Evolutionary conservation across 2,113 vertebrate species (phyloP), one percentile per base, ranked within the genome.

Genomic region (Rhynchomys soricoides): DNA sequence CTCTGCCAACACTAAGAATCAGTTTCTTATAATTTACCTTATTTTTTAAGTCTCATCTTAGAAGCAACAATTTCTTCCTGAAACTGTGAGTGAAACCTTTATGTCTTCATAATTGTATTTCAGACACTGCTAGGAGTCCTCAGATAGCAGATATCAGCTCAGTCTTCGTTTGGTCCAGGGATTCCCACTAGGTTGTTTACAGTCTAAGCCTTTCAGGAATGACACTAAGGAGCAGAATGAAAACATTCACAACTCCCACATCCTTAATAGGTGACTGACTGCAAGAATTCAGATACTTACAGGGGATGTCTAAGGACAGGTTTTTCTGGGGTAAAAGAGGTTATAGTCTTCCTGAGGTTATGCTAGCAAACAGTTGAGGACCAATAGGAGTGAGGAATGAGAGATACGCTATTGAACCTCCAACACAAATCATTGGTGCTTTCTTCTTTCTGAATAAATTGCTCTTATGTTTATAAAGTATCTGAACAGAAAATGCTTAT

Each of bases 151-250:
- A 92, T 89, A 95, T 83, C 59, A 64, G 55, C 71, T 95, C 82
- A 78, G 64, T 71, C 21, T 29, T 12, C 64, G 77, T 95, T 93
- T 90, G 21, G 24, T 70, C 92, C 87, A 55, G 89, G 77, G 90
- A 91, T 85, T 93, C 92, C 79, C n/a, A 86, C 91, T 79, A 96
- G 62, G 89, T 68, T 97, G 73, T 83, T 96, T 96, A 95, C 43
- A 85, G 1, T 93, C 86, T 95, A 83, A 89, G 94, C 73, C 73
- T 86, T 93, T 95, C 73, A 43, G 52, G 79, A 95, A 95, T 73
- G 86, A 93, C 59, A 75, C 92, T 66, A 86, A 96, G 95, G n/a
- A 95, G 71, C 86, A 89, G 45, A 57, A 37, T 93, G 73, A 64
- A 97, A 96, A 82, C 77, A 89, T 89, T 74, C 45, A 89, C 50